A percentile compares a stretch with the other conserved stretches of the same genome.
These are phyloP conservation scores for Caprella mutica DNA, from an alignment of 2,888 invertebrate species.

Conservation along the genomic window DNA sequence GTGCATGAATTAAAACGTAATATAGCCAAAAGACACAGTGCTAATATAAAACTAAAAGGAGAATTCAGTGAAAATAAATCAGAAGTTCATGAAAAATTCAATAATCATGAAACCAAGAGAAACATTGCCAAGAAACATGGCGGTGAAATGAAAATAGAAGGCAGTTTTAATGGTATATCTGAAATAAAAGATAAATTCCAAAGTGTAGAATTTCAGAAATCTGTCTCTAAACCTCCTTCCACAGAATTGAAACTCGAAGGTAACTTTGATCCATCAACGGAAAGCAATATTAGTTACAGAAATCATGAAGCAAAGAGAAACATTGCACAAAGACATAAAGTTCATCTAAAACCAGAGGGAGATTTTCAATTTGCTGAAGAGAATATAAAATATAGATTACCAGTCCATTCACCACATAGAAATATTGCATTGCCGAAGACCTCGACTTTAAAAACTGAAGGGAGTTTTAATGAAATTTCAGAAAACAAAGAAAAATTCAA, in stretches of 20 bases:
- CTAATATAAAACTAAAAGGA: constrained; percentile 22
- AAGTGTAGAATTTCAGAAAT: constrained; percentile 3
- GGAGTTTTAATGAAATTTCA: constrained; percentile 19
- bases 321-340: constrained; percentile 24
- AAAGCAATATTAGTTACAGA: too few species aligned
- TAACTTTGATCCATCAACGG: constrained; percentile 21
- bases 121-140: constrained; percentile 26
- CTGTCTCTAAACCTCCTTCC: too few species aligned
- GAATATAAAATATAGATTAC: too few species aligned
- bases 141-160: constrained; percentile 17
- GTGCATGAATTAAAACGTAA: constrained; percentile 11
- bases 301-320: constrained; percentile 14
- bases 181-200: constrained; percentile 21
- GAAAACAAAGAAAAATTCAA: constrained; percentile 20
- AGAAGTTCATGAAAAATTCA: constrained; percentile 23
- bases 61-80: constrained; percentile 22
- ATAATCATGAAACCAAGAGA: constrained; percentile 9
- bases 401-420: too few species aligned
- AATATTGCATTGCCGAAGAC: too few species aligned
- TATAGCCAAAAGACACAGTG: constrained; percentile 21
- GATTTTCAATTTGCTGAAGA: too few species aligned
- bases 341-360: constrained; percentile 22
- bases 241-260: constrained; percentile 23
- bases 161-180: constrained; percentile 20
- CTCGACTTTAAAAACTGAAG: constrained; percentile 18